phyloP scores from a whole-genome alignment of 2,888 invertebrate species.

The Trachelus troglodyta region DNA sequence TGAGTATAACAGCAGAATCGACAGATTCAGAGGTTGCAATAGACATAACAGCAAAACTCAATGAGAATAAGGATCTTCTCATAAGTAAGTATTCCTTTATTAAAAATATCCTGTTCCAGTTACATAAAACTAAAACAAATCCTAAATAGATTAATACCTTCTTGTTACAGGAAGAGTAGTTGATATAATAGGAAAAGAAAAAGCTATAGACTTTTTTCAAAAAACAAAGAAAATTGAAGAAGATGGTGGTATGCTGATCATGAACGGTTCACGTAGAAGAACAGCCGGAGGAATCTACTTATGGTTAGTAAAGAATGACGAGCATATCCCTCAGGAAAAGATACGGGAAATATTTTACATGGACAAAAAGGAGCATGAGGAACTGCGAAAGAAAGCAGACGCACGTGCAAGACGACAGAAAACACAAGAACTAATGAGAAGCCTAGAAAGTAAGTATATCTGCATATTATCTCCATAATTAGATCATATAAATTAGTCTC shows the following conservation, averaged over 20 bases:
- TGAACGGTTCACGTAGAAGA: constrained; percentile 83
- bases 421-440: constrained; percentile 72
- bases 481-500: constrained; percentile 1
- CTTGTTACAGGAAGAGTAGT: constrained; percentile 75
- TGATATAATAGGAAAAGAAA: constrained; percentile 77
- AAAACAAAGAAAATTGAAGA: constrained; percentile 86
- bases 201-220: constrained; percentile 80
- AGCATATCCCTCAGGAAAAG: constrained; percentile 75
- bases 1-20: constrained; percentile 69
- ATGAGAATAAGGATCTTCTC: constrained; percentile 79
- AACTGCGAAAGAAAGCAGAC: constrained; percentile 70
- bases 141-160: not conserved
- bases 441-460: constrained; percentile 53
- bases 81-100: constrained; percentile 70
- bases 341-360: constrained; percentile 77
- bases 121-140: not conserved
- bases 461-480: not conserved
- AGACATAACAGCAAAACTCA: constrained; percentile 80
- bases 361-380: constrained; percentile 71
- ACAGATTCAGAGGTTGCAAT: constrained; percentile 73
- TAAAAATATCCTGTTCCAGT: not conserved
- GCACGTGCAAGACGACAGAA: constrained; percentile 72
- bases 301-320: constrained; percentile 81
- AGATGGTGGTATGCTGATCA: constrained; percentile 87
- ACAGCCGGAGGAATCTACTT: constrained; percentile 90